Evolutionary conservation across 2,113 vertebrate species (phyloP).

Genomic region (Marmota monax): DNA sequence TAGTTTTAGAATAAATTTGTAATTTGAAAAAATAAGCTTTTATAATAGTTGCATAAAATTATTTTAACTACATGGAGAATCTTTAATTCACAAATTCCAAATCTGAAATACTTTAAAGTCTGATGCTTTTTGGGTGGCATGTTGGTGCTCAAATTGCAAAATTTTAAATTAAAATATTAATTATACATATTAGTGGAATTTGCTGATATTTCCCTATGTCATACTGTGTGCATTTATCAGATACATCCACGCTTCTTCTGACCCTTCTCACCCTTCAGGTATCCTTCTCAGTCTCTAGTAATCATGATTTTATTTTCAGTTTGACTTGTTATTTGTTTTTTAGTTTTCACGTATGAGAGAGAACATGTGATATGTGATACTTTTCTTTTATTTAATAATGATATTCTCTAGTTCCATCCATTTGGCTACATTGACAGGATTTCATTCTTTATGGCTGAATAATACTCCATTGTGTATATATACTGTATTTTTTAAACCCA

Average conservation of each 20-base stretch:
- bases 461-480: neutral
- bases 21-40: slow-evolving; percentile 43
- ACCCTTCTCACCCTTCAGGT: too few relatives aligned
- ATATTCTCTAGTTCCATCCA: neutral
- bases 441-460: neutral
- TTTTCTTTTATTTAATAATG: neutral
- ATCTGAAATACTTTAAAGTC: neutral
- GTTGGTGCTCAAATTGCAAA: neutral
- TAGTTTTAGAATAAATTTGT: slow-evolving; percentile 42
- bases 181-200: too few relatives aligned
- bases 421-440: neutral
- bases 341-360: neutral
- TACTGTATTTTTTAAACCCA: neutral
- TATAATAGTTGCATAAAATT: neutral
- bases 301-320: neutral
- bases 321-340: neutral
- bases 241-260: too few relatives aligned
- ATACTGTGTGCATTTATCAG: neutral
- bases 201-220: neutral
- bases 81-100: neutral
- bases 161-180: neutral
- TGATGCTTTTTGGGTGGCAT: neutral
- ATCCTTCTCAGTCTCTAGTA: neutral
- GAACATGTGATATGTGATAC: neutral
- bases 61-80: neutral